Evolutionary conservation across 2,888 invertebrate genomes (phyloP).

Genomic region (Brenthis daphne): DNA sequence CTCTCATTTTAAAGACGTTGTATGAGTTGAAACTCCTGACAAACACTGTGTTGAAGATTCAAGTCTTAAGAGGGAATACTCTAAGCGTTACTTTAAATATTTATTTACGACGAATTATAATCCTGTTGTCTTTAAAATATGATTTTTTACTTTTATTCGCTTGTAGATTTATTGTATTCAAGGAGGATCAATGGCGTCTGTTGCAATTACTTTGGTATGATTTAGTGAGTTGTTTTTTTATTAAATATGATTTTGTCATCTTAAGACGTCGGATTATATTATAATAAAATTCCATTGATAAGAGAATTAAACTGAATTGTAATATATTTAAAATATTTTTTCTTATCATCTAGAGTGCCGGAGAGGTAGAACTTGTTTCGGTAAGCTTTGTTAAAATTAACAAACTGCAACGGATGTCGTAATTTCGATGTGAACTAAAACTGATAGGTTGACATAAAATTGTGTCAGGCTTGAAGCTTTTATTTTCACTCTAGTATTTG

Average conservation of each 20-base stretch:
- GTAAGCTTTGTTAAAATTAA: not conserved
- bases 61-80: slow-evolving; percentile 64
- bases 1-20: not conserved
- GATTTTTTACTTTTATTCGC: slow-evolving; percentile 60
- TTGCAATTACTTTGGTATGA: slow-evolving; percentile 65
- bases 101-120: slow-evolving; percentile 26
- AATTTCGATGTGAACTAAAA: not conserved
- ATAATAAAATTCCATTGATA: not conserved
- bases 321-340: too few species aligned
- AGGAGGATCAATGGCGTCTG: slow-evolving; percentile 68
- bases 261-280: slow-evolving; percentile 10
- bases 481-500: not conserved
- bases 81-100: slow-evolving; percentile 53
- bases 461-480: not conserved
- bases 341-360: too few species aligned
- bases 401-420: not conserved
- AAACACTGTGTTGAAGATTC: slow-evolving; percentile 62
- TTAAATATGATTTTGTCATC: slow-evolving; percentile 65
- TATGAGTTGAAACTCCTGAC: not conserved
- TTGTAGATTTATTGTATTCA: slow-evolving; percentile 68
- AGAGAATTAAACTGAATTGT: too few species aligned
- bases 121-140: slow-evolving; percentile 69
- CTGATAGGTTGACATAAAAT: slow-evolving; percentile 1
- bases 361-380: too few species aligned
- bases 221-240: slow-evolving; percentile 64